Percentiles rank a stretch among this genome's conserved stretches.
Conservation (phyloP, 2,797 vertebrate genomes). For the Delichon dasypus region DNA sequence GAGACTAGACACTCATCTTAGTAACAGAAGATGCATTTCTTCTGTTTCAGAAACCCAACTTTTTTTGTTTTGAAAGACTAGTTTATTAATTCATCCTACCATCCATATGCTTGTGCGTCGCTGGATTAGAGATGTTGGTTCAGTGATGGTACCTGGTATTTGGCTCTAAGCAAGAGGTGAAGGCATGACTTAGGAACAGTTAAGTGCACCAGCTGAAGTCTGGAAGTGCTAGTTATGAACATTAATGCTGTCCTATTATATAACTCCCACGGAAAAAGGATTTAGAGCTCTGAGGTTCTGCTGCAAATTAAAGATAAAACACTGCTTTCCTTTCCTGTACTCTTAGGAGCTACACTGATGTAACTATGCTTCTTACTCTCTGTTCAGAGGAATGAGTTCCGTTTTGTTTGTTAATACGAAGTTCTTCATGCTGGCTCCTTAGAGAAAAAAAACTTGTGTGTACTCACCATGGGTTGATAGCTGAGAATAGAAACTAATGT, state of each 20-base stretch:
- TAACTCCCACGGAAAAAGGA: background rate
- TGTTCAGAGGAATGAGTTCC: background rate
- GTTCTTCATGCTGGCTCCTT: background rate
- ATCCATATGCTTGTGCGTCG: background rate
- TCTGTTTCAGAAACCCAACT: background rate
- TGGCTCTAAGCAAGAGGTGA: background rate
- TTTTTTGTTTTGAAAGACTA: background rate
- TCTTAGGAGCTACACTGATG: background rate
- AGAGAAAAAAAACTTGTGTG: background rate
- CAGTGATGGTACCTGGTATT: background rate
- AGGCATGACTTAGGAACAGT: background rate
- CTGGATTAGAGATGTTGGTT: background rate
- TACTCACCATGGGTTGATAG: background rate
- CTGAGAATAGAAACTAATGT: background rate
- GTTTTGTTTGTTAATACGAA: background rate
- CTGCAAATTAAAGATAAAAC: background rate
- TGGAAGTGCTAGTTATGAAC: background rate
- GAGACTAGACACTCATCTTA: background rate
- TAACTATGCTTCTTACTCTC: background rate
- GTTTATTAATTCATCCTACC: background rate
- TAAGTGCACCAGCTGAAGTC: background rate
- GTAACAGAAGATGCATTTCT: background rate
- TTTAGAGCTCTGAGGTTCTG: background rate
- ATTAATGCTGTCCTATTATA: background rate
- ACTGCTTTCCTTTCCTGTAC: background rate